Conservation (phyloP, 2,888 invertebrate species). For the Kryphioiulus occultus region DNA sequence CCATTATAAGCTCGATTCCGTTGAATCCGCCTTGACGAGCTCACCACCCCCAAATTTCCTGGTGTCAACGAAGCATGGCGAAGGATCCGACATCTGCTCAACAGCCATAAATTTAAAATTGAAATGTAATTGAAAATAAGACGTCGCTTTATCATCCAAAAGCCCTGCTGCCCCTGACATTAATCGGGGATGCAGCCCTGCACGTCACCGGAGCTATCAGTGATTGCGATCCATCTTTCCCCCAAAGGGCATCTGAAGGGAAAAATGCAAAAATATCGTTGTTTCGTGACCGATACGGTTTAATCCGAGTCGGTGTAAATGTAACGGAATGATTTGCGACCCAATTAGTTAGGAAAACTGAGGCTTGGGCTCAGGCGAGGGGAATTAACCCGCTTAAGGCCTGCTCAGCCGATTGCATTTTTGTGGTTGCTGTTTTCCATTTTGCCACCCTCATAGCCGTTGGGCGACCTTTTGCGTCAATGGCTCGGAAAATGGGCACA, state of each 20-base stretch:
- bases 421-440: not conserved
- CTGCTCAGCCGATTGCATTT: not conserved
- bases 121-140: not conserved
- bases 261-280: too few species aligned
- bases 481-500: not conserved
- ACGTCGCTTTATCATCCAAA: not conserved
- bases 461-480: conserved; percentile 14
- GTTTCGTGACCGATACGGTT: not conserved
- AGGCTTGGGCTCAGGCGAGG: not conserved
- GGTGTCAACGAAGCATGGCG: not conserved
- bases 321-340: conserved; percentile 18
- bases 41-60: not conserved
- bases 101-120: not conserved
- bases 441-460: not conserved
- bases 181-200: too few species aligned
- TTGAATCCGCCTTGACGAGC: too few species aligned
- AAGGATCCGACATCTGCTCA: not conserved
- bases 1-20: too few species aligned
- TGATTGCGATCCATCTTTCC: not conserved
- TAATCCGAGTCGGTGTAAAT: not conserved
- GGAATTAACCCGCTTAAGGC: not conserved
- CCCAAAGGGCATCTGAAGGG: not conserved
- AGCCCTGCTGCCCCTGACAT: not conserved
- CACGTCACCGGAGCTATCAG: not conserved
- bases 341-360: not conserved